phyloP scores from a whole-genome alignment of 2,888 invertebrate genomes.

The Troglohyphantes excavatus region DNA sequence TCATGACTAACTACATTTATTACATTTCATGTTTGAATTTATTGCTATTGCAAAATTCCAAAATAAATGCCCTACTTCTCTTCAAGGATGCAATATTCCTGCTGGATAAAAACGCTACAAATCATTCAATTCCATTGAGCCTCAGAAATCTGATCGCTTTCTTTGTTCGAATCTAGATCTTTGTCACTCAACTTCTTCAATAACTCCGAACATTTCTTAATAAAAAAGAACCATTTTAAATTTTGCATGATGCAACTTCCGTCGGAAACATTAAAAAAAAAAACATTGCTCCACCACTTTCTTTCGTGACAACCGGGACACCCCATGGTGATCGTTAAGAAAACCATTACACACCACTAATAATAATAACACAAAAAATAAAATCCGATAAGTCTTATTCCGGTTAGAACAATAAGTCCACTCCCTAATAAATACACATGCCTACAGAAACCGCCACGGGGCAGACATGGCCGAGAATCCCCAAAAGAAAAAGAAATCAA shows the following conservation, averaged over 20 bases:
- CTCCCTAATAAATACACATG: conserved; percentile 57
- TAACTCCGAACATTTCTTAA: neutral
- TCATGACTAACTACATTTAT: no score
- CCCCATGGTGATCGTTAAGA: neutral
- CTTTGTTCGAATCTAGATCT: no score
- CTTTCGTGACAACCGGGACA: neutral
- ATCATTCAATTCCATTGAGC: no score
- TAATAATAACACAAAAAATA: neutral
- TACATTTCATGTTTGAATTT: no score
- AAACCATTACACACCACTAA: neutral
- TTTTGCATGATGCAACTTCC: neutral
- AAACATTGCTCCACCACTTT: neutral
- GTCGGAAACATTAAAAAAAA: neutral
- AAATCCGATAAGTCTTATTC: conserved; percentile 68
- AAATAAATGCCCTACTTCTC: no score
- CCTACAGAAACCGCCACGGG: conserved; percentile 41
- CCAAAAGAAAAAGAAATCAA: conserved; percentile 21
- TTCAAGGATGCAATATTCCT: no score
- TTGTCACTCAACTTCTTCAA: no score
- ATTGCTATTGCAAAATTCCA: no score
- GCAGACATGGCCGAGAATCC: neutral
- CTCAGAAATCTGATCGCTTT: no score
- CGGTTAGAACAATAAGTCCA: conserved; percentile 55
- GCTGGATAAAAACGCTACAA: no score
- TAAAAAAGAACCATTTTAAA: neutral